Percentiles rank a stretch among this genome's conserved stretches.
These are phyloP conservation scores for Tretioscincus oriximinensis DNA, from an alignment of 2,113 vertebrate species.

Conservation along the genomic window DNA sequence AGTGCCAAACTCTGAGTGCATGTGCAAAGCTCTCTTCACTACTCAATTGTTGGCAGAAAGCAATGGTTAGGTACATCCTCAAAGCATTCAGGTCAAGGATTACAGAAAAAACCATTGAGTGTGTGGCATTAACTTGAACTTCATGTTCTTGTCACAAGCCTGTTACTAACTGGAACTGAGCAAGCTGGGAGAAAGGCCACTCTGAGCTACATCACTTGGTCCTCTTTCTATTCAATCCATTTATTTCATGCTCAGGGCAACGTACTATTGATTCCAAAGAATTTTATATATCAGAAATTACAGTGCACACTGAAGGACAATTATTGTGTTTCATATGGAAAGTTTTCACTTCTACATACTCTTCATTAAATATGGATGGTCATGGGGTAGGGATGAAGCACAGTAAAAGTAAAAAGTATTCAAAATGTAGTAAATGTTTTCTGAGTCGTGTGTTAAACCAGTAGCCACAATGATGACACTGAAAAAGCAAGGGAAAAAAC, in stretches of 20 bases:
- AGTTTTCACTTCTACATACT: neutral
- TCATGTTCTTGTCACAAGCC: neutral
- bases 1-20: conserved; percentile 50
- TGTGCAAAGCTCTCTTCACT: conserved; percentile 44
- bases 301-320: neutral
- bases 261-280: neutral
- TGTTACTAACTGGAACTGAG: conserved; percentile 18
- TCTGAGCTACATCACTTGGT: accelerated
- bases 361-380: neutral
- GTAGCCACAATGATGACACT: neutral
- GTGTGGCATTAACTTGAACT: neutral
- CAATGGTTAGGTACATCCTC: conserved; percentile 23
- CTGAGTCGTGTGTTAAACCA: neutral
- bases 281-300: neutral
- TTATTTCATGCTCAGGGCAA: conserved; percentile 7
- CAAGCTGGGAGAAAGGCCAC: conserved; percentile 1
- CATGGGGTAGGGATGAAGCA: neutral
- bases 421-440: neutral
- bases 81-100: conserved; percentile 39
- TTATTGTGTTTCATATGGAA: neutral
- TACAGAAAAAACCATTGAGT: conserved; percentile 25
- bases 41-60: conserved; percentile 43
- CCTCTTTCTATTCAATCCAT: neutral
- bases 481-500: too few species aligned
- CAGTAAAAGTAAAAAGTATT: neutral